Evolutionary conservation across 2,797 vertebrate species (phyloP).

Genomic region (Cossypha niveicapilla): DNA sequence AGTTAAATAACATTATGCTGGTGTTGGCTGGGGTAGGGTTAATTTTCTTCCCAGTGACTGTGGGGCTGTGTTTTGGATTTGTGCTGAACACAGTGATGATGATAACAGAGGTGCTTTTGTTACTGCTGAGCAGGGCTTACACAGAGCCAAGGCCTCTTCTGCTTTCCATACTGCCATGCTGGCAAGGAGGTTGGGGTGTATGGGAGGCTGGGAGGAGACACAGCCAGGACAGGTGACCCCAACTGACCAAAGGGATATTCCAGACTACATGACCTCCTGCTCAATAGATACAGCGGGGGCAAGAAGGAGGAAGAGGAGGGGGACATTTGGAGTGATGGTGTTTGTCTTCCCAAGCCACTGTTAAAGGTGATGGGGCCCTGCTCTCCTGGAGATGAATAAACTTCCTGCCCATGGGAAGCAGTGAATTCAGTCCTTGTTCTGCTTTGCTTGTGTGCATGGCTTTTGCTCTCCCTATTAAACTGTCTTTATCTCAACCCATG

Average conservation of each 20-base stretch:
- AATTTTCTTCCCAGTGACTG: not conserved
- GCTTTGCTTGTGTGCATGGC: not conserved
- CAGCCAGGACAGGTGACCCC: not conserved
- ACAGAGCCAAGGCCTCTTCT: not conserved
- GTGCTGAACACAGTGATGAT: not conserved
- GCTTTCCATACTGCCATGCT: not conserved
- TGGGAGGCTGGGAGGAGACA: not conserved
- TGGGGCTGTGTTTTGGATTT: not conserved
- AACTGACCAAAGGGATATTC: not conserved
- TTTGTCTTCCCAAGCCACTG: not conserved
- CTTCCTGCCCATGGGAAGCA: not conserved
- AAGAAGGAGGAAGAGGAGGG: not conserved
- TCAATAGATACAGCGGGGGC: not conserved
- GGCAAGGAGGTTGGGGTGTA: not conserved
- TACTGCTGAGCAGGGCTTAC: not conserved
- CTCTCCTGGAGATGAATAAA: not conserved
- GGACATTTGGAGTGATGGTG: not conserved
- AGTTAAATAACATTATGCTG: not conserved
- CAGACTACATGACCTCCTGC: not conserved
- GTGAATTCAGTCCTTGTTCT: not conserved
- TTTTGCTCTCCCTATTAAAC: not conserved
- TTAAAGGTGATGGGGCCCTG: rapidly evolving
- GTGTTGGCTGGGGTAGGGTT: not conserved
- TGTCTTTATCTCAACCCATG: not conserved
- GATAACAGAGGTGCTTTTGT: not conserved